Evolutionary conservation across 2,888 invertebrate species (phyloP).

Genomic region (Zele albiditarsus): DNA sequence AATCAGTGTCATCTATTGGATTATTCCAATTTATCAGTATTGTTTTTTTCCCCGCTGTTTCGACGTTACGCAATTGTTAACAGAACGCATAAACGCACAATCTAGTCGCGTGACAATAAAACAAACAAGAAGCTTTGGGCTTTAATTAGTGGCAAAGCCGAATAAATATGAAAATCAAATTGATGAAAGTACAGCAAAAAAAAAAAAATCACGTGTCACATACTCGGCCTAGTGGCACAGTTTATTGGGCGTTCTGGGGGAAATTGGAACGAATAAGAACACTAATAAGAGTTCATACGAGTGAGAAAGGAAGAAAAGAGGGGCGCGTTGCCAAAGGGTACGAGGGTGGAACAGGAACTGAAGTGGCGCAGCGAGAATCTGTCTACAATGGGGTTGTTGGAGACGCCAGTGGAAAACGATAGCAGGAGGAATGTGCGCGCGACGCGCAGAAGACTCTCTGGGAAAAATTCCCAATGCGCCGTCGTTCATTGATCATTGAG

Average conservation of each 20-base stretch:
- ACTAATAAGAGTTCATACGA: constrained; percentile 12
- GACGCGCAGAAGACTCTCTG: constrained; percentile 54
- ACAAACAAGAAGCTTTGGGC: neutral
- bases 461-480: constrained; percentile 51
- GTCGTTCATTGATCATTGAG: constrained; percentile 69
- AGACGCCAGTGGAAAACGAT: constrained; percentile 46
- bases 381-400: constrained; percentile 44
- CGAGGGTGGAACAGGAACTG: constrained; percentile 57
- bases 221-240: constrained; percentile 67
- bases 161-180: constrained; percentile 15
- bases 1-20: too few species aligned
- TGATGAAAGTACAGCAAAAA: constrained; percentile 13
- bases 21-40: too few species aligned
- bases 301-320: neutral
- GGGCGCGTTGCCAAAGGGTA: constrained; percentile 35
- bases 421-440: constrained; percentile 63
- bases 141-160: neutral
- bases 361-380: constrained; percentile 43
- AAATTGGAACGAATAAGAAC: constrained; percentile 38
- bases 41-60: too few species aligned
- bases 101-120: too few species aligned
- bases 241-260: constrained; percentile 55
- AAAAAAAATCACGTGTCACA: constrained; percentile 60
- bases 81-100: too few species aligned
- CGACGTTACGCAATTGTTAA: too few species aligned